phyloP scores from a whole-genome alignment of 2,888 invertebrate genomes.

The Ophion ventricosus region DNA sequence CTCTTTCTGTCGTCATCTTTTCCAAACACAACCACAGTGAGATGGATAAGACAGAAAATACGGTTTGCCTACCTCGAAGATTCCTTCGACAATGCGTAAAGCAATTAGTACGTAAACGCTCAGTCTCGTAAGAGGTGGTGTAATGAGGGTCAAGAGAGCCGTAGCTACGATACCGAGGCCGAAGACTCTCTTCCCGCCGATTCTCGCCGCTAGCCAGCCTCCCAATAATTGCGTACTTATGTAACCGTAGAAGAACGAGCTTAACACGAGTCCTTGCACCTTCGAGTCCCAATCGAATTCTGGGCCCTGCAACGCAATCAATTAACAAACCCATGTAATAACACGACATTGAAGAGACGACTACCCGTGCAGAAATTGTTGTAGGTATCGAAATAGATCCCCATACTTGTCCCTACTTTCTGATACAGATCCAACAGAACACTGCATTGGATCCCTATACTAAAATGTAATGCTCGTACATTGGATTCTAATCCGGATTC shows the following conservation, averaged over 20 bases:
- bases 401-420: no score
- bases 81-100: conserved; percentile 90
- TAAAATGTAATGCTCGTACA: no score
- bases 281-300: conserved; percentile 93
- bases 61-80: conserved; percentile 88
- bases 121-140: conserved; percentile 90
- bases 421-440: no score
- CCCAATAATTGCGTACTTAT: conserved; percentile 93
- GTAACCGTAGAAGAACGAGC: conserved; percentile 96
- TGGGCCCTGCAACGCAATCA: conserved; percentile 84
- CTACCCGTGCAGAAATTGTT: no score
- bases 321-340: neutral
- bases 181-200: conserved; percentile 94
- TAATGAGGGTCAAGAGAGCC: conserved; percentile 91
- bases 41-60: neutral
- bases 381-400: no score
- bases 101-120: conserved; percentile 89
- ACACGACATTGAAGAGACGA: neutral
- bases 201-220: conserved; percentile 92
- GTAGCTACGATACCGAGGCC: conserved; percentile 91
- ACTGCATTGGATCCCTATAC: no score
- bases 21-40: neutral
- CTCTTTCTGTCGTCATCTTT: neutral
- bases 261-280: conserved; percentile 91
- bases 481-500: no score